A percentile compares a stretch with the other conserved stretches of the same genome.
These are phyloP conservation scores for Melanogrammus aeglefinus DNA, from an alignment of 2,797 vertebrate species.

Conservation along the genomic window DNA sequence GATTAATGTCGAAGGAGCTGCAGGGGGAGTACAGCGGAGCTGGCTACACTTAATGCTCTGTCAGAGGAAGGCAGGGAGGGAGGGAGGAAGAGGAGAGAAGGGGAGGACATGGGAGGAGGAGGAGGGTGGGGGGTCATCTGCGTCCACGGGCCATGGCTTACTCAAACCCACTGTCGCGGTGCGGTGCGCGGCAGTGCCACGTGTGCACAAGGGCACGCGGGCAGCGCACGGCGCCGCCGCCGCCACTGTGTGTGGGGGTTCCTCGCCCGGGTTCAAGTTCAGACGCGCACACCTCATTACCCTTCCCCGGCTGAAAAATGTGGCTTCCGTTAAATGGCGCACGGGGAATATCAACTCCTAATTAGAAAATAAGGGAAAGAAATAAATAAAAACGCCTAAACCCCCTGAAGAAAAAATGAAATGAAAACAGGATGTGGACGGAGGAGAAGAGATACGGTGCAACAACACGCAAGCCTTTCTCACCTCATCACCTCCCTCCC, in stretches of 20 bases:
- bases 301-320: conserved; percentile 13
- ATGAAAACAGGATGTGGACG: background rate
- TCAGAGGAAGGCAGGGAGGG: conserved; percentile 63
- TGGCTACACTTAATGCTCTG: conserved; percentile 74
- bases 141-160: conserved; percentile 63
- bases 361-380: conserved; percentile 10
- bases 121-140: conserved; percentile 52
- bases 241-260: too few relatives aligned
- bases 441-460: conserved; percentile 13
- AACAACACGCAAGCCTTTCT: conserved; percentile 36
- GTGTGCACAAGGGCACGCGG: background rate
- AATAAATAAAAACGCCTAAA: background rate
- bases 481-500: conserved; percentile 41
- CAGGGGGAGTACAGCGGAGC: conserved; percentile 73
- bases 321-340: conserved; percentile 25
- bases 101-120: conserved; percentile 31
- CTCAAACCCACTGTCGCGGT: conserved; percentile 36
- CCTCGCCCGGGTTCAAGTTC: background rate
- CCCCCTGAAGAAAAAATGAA: background rate
- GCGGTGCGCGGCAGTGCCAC: background rate
- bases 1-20: conserved; percentile 79
- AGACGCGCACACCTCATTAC: conserved; percentile 15
- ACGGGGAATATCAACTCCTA: conserved; percentile 3
- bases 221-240: background rate
- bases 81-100: conserved; percentile 32